Evolutionary conservation across 2,797 vertebrate genomes (phyloP), one percentile per base, ranked within the genome.

Genomic region (Crypturellus tataupa): DNA sequence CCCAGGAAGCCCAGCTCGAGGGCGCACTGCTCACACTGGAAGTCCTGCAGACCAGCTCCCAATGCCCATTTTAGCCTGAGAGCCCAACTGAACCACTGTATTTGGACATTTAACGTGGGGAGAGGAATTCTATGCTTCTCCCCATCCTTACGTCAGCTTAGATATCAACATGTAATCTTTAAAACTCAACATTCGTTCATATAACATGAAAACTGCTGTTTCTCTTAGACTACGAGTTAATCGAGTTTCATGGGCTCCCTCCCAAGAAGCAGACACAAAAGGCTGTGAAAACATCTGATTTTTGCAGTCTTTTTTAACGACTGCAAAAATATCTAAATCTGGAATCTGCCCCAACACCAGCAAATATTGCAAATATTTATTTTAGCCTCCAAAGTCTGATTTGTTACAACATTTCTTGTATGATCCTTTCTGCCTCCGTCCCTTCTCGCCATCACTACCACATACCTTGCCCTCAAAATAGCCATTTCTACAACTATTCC

Each of bases 171-270:
- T 12, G 29, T 40, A 81, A 88, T 40, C 53, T 59, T 63, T 65
- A 44, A 80, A 93, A 82, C 72, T 89, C 40, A 15, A 42, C 40
- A 15, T 42, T 42, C 15, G 40, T 42, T 64, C 87, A 71, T 62
- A 47, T 21, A 59, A 31, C 31, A 51, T 9, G 3, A 37, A 5
- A 94, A 88, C 10, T 80, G 31, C 49, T 37, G n/a, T 40, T 93
- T 55, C 80, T 85, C 86, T 92, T 46, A 90, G 80, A 87, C 86
- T 96, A 90, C 8, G 72, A 90, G 79, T 29, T 94, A 68, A 82
- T 10, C 59, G 84, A 91, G 76, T 71, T 92, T 70, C 65, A 60
- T 78, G 81, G 37, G 29, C 60, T 77, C 29, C 72, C 35, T 75
- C 73, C 84, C 85, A 67, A 75, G 87, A 88, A 79, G 4, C 40